Evolutionary conservation across 2,888 invertebrate species (phyloP), one percentile per base, ranked within the genome.

Genomic region (Thera obeliscata): DNA sequence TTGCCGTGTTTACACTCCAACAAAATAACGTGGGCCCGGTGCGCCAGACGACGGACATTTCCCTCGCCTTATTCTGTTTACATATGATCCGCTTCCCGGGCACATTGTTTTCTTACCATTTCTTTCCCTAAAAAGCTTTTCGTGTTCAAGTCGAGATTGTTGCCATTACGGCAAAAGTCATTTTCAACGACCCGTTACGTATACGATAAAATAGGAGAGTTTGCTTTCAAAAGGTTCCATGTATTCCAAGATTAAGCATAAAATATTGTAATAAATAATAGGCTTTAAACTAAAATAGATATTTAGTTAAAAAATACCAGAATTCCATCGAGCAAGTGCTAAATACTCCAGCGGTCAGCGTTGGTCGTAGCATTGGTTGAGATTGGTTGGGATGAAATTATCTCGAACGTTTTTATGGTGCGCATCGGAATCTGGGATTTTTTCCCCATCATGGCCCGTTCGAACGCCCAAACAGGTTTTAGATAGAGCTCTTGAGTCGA

Each of bases 321-420:
- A 83, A 86, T 87, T 82, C 77, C 78, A 76, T 77, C 80, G 80
- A 80, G 83, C 78, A 81, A 82, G 86, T 86, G 86, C 86, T 86
- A 86, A 87, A 88, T 87, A 84, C 81, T 83, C 76, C 76, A 87
- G 82, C 85, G 87, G 84, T 84, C 85, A 83, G 82, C 79, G 79
- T 78, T 82, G 81, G 75, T 78, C 78, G 78, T 79, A 83, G 82
- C 84, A 85, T 87, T 84, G 87, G 87, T 88, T 87, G 86, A 83
- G 84, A 85, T 87, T 84, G 87, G 87, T 88, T 87, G 86, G 84
- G 84, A 86, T 84, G 87, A 89, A 93, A 89, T 93, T 89, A 93
- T 92, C 91, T 91, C 84, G 82, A 88, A 87, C 84, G 90, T 93
- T 93, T 93, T 93, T 93, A 91, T 91, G 89, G 90, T 87, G 87